These are phyloP conservation scores for Trematomus bernacchii DNA, from an alignment of 2,797 vertebrate species.

Conservation along the genomic window DNA sequence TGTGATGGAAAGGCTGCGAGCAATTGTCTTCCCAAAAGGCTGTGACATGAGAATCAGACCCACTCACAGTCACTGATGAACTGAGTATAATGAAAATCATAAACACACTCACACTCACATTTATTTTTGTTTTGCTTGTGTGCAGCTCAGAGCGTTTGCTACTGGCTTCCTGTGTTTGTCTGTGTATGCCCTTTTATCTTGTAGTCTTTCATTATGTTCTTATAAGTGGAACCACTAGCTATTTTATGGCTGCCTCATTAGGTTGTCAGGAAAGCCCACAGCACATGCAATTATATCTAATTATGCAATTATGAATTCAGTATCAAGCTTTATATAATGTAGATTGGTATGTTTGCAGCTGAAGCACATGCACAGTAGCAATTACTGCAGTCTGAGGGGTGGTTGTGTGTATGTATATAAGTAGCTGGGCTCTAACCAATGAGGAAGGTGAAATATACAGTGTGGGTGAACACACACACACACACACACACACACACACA, in stretches of 20 bases:
- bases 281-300: constrained; percentile 77
- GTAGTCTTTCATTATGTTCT: constrained; percentile 76
- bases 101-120: constrained; percentile 46
- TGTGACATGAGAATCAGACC: constrained; percentile 32
- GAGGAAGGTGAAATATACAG: too few relatives aligned
- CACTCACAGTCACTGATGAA: constrained; percentile 35
- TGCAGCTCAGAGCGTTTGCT: constrained; percentile 41
- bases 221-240: constrained; percentile 71
- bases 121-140: neutral
- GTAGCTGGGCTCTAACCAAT: neutral
- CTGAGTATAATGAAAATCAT: constrained; percentile 46
- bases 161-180: constrained; percentile 57
- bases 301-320: constrained; percentile 77
- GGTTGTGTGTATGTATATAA: constrained; percentile 15
- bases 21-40: constrained; percentile 42
- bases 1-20: constrained; percentile 33
- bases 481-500: constrained; percentile 7
- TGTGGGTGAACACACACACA: too few relatives aligned
- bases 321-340: constrained; percentile 63
- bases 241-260: constrained; percentile 76
- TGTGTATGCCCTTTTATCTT: constrained; percentile 71
- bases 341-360: constrained; percentile 52
- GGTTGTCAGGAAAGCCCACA: constrained; percentile 70
- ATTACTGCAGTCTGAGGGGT: constrained; percentile 55
- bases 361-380: constrained; percentile 43